Evolutionary conservation across 1,140 invertebrate genomes (phyloP), one percentile per base, ranked within the genome.

Genomic region (Solenopsis fugax): DNA sequence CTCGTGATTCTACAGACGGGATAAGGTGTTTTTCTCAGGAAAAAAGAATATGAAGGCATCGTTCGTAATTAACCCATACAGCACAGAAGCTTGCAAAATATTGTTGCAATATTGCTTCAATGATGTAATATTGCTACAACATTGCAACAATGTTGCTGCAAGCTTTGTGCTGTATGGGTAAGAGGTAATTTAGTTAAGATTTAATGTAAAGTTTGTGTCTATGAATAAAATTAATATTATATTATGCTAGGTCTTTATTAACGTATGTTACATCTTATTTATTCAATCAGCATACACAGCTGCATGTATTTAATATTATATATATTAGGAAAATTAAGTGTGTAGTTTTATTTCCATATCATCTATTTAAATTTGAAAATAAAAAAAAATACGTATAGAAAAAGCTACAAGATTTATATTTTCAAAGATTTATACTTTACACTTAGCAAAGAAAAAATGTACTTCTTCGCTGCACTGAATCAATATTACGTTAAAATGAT

Each of bases 221-320:
- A 71, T 71, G 24, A 81, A 56, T 69, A 81, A 81, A 69, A 65
- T 48, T 48, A 81, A 56, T 69, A 24, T 69, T 56, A 69, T 52
- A 54, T 77, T 50, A 65, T 18, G 76, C 60, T 62, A 29, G 21
- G 41, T 2, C 3, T 54, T 29, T 48, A 9, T 60, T 16, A 50
- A 41, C 6, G 16, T 72, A 34, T n/a, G 1, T 16, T 76, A 60
- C 7, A 58, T 50, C 0, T 54, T 37, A 72, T 72, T 72, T 71
- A 71, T 54, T 72, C 50, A 10, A 72, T 72, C 48, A 50, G 16
- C 18, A 29, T 29, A 29, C 29, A 29, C 29, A 58, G 1, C 56
- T 41, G 1, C 12, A 24, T 60, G 5, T 37, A 75, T 73, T 54
- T 34, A 54, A 56, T 29, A n/a, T n/a, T 7, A 9, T 52, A 34